Percentiles rank a stretch among this genome's conserved stretches.
Evolutionary conservation across 2,797 vertebrate species (phyloP).

Genomic region (Hydrolagus colliei): DNA sequence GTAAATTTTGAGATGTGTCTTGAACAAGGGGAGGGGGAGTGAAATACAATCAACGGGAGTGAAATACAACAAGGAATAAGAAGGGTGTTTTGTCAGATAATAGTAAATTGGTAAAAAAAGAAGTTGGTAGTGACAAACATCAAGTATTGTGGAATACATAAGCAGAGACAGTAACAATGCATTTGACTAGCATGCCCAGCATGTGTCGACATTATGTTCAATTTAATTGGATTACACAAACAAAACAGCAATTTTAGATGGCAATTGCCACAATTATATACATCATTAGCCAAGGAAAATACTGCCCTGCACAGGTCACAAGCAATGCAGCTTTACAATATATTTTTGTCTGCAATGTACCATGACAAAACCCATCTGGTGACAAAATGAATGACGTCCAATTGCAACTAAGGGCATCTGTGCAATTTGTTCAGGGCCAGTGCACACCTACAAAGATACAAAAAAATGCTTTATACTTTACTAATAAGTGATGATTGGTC

Average conservation of each 20-base stretch:
- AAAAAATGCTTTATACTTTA: background rate
- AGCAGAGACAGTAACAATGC: background rate
- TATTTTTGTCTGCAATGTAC: background rate
- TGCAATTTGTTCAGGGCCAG: slow-evolving; percentile 1
- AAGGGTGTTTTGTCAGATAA: background rate
- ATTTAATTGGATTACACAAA: slow-evolving; percentile 9
- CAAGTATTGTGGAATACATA: background rate
- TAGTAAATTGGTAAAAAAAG: background rate
- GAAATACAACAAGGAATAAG: background rate
- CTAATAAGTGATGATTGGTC: background rate
- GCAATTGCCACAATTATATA: background rate
- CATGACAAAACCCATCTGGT: slow-evolving; percentile 22
- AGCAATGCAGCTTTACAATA: background rate
- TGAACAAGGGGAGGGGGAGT: no score
- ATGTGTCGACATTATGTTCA: background rate
- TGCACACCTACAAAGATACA: background rate
- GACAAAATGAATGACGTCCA: background rate
- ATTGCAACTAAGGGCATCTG: background rate
- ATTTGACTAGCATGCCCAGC: background rate
- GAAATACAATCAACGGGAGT: no score
- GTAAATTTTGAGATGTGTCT: no score
- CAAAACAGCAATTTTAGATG: background rate
- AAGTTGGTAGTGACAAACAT: background rate
- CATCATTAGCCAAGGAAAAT: background rate
- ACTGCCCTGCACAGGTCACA: background rate